phyloP scores from a whole-genome alignment of 2,797 vertebrate genomes.

The Manis pentadactyla region DNA sequence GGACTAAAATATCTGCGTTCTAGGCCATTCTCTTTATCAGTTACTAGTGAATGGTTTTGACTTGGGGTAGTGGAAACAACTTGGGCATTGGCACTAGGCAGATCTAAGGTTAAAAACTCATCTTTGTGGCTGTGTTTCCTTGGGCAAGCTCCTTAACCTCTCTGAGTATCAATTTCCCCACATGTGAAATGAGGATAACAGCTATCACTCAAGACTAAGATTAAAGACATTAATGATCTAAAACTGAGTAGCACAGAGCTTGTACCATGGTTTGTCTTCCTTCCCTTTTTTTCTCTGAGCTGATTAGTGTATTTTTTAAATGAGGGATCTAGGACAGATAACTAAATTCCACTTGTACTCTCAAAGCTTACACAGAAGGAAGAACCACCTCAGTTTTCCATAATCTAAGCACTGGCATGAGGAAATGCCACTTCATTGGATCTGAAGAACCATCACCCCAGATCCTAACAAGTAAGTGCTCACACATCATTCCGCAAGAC shows the following conservation, averaged over 20 bases:
- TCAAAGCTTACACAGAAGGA: neutral
- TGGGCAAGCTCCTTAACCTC: neutral
- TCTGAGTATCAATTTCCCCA: neutral
- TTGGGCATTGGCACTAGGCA: neutral
- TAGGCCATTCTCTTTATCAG: neutral
- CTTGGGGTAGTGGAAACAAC: neutral
- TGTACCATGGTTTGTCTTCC: neutral
- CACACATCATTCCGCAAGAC: neutral
- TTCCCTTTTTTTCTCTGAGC: neutral
- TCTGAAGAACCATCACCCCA: neutral
- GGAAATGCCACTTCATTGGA: neutral
- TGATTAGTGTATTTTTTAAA: neutral
- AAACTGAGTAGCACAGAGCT: neutral
- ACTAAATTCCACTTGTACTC: neutral
- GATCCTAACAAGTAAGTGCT: neutral
- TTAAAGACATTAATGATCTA: neutral
- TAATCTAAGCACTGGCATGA: neutral
- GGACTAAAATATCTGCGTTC: neutral
- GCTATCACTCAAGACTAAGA: neutral
- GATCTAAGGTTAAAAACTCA: neutral
- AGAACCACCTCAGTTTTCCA: neutral
- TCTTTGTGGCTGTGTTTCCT: neutral
- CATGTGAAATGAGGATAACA: neutral
- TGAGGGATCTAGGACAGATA: neutral
- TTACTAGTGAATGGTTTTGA: neutral